Conservation (phyloP, 2,113 vertebrate genomes). For the Sisor rabdophorus region DNA sequence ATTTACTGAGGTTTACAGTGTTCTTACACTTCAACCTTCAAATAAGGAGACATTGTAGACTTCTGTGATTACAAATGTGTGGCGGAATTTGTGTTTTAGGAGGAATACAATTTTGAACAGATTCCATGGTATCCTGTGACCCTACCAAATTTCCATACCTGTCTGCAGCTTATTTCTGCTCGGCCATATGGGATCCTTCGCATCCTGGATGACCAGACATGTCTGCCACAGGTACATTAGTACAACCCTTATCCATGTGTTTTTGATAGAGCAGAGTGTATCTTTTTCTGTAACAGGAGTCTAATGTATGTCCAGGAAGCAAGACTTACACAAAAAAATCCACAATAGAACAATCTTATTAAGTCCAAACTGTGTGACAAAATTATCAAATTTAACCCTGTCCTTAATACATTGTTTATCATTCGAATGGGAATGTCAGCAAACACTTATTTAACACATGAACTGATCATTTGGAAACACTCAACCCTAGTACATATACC, state of each 20-base stretch:
- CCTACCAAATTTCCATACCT: slow-evolving; percentile 64
- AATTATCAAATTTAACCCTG: neutral
- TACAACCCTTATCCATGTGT: too few species aligned
- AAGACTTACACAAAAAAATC: neutral
- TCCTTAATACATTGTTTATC: neutral
- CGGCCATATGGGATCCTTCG: slow-evolving; percentile 80
- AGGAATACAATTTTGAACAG: slow-evolving; percentile 77
- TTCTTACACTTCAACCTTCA: too few species aligned
- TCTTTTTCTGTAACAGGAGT: neutral
- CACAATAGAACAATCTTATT: neutral
- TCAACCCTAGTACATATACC: neutral
- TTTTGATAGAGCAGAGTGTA: neutral
- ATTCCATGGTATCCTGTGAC: slow-evolving; percentile 76
- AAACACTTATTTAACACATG: neutral
- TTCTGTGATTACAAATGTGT: too few species aligned
- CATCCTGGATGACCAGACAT: slow-evolving; percentile 85
- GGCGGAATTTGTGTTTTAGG: slow-evolving; percentile 61
- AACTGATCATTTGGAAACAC: neutral
- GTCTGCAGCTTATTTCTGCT: slow-evolving; percentile 78
- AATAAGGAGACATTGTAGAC: too few species aligned
- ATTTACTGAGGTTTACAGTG: too few species aligned
- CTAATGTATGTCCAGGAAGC: neutral
- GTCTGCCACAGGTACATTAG: slow-evolving; percentile 76
- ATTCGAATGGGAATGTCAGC: too few species aligned
- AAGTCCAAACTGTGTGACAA: neutral